A percentile compares a stretch with the other conserved stretches of the same genome.
phyloP scores from a whole-genome alignment of 2,113 vertebrate species.

The Myrmecobius fasciatus region DNA sequence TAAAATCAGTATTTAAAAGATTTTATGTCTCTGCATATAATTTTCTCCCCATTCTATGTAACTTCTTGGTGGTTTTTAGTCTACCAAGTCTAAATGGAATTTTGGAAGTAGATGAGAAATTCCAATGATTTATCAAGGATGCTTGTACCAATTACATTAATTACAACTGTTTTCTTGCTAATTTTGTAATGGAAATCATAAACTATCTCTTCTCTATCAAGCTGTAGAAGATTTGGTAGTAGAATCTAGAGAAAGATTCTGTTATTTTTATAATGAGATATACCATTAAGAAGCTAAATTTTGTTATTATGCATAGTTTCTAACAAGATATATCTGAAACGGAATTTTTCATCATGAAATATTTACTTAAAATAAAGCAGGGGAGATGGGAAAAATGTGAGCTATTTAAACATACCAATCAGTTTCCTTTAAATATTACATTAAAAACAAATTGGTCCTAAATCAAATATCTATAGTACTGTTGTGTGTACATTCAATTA shows the following conservation, averaged over 20 bases:
- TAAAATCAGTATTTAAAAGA: background rate
- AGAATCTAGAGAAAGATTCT: background rate
- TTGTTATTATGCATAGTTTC: background rate
- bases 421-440: conserved; percentile 23
- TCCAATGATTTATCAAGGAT: background rate
- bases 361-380: background rate
- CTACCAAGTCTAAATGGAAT: background rate
- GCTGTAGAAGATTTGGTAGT: background rate
- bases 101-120: background rate
- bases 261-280: background rate
- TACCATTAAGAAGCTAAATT: background rate
- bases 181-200: conserved; percentile 13
- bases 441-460: conserved; percentile 50
- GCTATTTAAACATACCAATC: conserved; percentile 7
- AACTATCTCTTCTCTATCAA: background rate
- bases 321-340: background rate
- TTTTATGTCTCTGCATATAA: background rate
- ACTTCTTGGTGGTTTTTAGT: background rate
- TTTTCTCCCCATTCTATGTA: accelerated
- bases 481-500: conserved; percentile 7
- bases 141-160: background rate
- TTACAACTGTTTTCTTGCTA: background rate
- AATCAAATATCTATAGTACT: conserved; percentile 11
- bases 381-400: background rate
- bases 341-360: background rate